These are phyloP conservation scores for Ateles fusciceps DNA, from an alignment of 2,797 vertebrate genomes.

Conservation along the genomic window DNA sequence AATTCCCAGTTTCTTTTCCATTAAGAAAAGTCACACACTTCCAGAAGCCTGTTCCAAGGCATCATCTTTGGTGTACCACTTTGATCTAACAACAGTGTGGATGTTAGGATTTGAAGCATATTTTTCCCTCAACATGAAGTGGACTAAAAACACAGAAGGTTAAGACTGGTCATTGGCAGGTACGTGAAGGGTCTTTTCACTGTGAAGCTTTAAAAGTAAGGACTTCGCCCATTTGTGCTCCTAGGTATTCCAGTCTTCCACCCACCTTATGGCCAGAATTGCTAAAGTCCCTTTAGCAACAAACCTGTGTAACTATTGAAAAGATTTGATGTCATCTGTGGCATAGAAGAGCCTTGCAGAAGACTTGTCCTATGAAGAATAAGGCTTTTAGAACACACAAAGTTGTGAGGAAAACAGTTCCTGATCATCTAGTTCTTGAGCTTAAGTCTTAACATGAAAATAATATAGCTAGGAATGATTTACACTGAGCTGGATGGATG, in stretches of 20 bases:
- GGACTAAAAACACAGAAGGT: background rate
- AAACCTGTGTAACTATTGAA: background rate
- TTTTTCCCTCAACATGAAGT: background rate
- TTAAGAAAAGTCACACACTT: background rate
- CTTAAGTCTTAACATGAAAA: background rate
- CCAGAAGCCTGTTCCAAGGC: slow-evolving; percentile 25
- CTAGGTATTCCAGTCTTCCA: background rate
- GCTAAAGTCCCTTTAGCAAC: background rate
- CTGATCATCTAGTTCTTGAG: background rate
- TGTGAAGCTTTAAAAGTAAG: slow-evolving; percentile 2
- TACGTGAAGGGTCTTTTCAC: background rate
- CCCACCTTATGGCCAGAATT: background rate
- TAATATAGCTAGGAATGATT: background rate
- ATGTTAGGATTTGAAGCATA: slow-evolving; percentile 51
- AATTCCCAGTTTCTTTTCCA: background rate
- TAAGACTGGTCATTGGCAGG: background rate
- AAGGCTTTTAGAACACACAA: background rate
- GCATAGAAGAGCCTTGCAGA: background rate
- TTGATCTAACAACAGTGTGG: slow-evolving; percentile 40
- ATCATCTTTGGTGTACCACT: background rate
- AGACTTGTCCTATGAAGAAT: background rate
- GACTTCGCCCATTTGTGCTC: background rate
- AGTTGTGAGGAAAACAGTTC: background rate
- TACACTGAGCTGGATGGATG: background rate
- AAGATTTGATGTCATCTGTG: background rate